These are phyloP conservation scores for Melanerpes aurifrons DNA, from an alignment of 2,113 vertebrate species.

Conservation along the genomic window DNA sequence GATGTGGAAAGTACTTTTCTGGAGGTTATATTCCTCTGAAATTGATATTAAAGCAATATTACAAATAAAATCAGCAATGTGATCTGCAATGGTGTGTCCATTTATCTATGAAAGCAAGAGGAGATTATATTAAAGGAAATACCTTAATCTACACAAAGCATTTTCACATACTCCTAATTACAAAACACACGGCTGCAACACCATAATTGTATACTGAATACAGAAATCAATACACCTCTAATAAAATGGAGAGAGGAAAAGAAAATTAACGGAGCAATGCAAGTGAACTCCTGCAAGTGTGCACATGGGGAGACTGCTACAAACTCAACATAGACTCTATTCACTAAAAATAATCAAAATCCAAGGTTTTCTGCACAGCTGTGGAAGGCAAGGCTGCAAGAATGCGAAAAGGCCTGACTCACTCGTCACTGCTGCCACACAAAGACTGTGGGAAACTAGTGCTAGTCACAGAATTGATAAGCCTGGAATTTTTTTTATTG, in stretches of 20 bases:
- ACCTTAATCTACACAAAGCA: constrained; percentile 50
- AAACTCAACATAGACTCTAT: not conserved
- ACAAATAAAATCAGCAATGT: constrained; percentile 51
- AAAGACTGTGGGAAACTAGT: not conserved
- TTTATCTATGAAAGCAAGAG: constrained; percentile 26
- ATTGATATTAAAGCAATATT: constrained; percentile 56
- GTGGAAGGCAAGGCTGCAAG: constrained; percentile 18
- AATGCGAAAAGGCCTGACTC: not conserved
- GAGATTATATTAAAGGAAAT: constrained; percentile 60
- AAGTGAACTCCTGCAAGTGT: constrained; percentile 4
- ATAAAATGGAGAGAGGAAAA: constrained; percentile 14
- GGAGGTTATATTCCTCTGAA: constrained; percentile 58
- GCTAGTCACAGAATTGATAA: not conserved
- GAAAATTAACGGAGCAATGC: not conserved
- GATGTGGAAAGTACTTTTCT: constrained; percentile 42
- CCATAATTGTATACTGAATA: constrained; percentile 45
- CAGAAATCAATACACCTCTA: constrained; percentile 54
- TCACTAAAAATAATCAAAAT: not conserved
- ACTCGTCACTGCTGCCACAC: not conserved
- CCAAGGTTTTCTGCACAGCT: constrained; percentile 2
- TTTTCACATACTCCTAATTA: constrained; percentile 50
- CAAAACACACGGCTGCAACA: constrained; percentile 31
- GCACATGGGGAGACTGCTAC: not conserved
- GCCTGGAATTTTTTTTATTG: not conserved
- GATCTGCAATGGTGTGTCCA: not conserved